Evolutionary conservation across 2,888 invertebrate species (phyloP), one percentile per base, ranked within the genome.

Genomic region (Apodemia duryi): DNA sequence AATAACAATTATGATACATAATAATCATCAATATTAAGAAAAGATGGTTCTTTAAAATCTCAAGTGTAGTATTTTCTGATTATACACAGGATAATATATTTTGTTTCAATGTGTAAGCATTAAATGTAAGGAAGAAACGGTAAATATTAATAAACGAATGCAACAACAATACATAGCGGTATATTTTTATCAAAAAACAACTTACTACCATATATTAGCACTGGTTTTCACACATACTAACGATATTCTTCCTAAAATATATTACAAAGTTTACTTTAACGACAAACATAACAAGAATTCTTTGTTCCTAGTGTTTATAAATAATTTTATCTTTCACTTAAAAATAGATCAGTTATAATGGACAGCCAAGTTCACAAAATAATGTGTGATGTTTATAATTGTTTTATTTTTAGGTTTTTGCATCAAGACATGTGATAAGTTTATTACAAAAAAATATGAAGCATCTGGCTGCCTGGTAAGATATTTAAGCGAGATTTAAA

Each of bases 401-500:
- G 57, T 35, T 60, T 60, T 35, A 35, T 35, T 60, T 60, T 65
- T 63, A 63, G 57, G 60, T 60, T 54, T 60, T 54, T 38, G 57
- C 21, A 13, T 49, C 10, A 61, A 21, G n/a, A 63, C 38, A 49
- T 62, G 29, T 4, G 57, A 32, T 54, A 61, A 67, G n/a, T n/a
- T 70, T 67, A 74, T 13, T 32, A 32, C 1, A 60, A 32, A 35
- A 35, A 60, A 79, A 66, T 73, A 91, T 91, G 91, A 91, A 85
- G 80, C 87, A 91, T 67, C 76, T 92, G 68, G 90, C 92, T 72
- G 92, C 92, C 77, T 92, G 92, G 92, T 91, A 77, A 85, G 85
- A 78, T 49, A 32, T 61, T 35, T 46, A 5, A 46, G 10, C 0
- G 13, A n/a, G n/a, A n/a, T n/a, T 6, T 21, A 51, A 51, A 21